These are phyloP conservation scores for Myotis daubentonii DNA, from an alignment of 2,797 vertebrate genomes.

Conservation along the genomic window DNA sequence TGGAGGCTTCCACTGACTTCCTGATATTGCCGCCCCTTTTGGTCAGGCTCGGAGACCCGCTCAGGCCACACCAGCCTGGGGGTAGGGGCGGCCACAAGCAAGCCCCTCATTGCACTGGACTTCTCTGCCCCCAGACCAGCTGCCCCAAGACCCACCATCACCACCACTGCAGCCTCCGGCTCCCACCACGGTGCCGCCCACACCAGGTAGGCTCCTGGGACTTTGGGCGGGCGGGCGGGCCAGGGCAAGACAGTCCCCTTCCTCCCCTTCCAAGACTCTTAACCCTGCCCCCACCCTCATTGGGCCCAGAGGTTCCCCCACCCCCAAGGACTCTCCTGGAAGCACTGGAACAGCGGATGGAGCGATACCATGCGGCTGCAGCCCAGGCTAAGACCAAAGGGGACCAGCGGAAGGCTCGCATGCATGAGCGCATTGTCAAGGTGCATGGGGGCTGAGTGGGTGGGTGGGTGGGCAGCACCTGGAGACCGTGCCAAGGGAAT, in stretches of 20 bases:
- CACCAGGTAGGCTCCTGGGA: slow-evolving; percentile 10
- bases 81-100: not conserved
- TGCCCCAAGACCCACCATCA: slow-evolving; percentile 60
- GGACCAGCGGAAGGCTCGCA: slow-evolving; percentile 93
- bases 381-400: slow-evolving; percentile 91
- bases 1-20: not conserved
- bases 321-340: slow-evolving; percentile 89
- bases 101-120: not conserved
- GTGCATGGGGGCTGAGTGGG: slow-evolving; percentile 74
- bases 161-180: slow-evolving; percentile 27
- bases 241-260: not conserved
- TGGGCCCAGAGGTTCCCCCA: slow-evolving; percentile 77
- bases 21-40: not conserved
- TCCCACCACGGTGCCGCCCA: not conserved
- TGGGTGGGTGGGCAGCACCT: not conserved
- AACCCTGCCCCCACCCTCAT: accelerated
- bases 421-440: slow-evolving; percentile 95
- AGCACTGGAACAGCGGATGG: slow-evolving; percentile 94
- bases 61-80: not conserved
- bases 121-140: slow-evolving; percentile 76
- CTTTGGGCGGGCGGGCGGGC: not conserved
- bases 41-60: not conserved
- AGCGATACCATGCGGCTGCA: slow-evolving; percentile 90
- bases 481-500: not conserved
- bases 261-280: not conserved